These are phyloP conservation scores for Phylloscopus trochiloides DNA, from an alignment of 2,113 vertebrate species.

Conservation along the genomic window DNA sequence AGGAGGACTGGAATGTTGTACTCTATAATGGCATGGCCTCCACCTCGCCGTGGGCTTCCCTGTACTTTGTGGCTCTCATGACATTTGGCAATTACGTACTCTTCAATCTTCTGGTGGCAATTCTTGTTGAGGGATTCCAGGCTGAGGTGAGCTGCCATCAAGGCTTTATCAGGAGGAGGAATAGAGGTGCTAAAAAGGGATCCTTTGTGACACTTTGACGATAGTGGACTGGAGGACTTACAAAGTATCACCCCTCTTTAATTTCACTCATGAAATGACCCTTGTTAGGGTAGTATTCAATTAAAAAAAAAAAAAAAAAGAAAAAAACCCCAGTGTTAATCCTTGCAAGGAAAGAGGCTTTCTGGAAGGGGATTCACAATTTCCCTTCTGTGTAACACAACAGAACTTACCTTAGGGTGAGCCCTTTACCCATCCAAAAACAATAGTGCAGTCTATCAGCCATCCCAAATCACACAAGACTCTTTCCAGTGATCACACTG, in stretches of 20 bases:
- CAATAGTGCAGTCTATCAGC: rapidly evolving
- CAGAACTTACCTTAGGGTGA: not conserved
- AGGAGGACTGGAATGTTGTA: conserved; percentile 96
- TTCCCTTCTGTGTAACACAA: not conserved
- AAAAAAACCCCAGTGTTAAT: not conserved
- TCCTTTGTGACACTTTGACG: not conserved
- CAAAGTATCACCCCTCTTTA: not conserved
- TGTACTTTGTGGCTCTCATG: conserved; percentile 97
- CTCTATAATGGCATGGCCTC: conserved; percentile 95
- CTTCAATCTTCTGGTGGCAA: conserved; percentile 95
- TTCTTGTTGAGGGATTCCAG: conserved; percentile 96
- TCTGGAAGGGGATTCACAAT: not conserved
- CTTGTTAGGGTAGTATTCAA: not conserved
- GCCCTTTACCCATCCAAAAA: not conserved
- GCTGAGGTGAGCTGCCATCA: conserved; percentile 82
- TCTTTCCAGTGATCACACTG: not conserved
- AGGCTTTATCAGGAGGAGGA: not conserved
- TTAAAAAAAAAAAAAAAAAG: not conserved
- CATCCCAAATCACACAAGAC: not conserved
- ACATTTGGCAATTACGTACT: conserved; percentile 97
- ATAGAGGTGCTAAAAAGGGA: not conserved
- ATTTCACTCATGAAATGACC: not conserved
- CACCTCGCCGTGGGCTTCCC: conserved; percentile 90
- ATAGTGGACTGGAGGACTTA: not conserved
- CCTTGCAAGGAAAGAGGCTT: not conserved